Conservation (phyloP, 2,888 invertebrate genomes). For the Ceriagrion tenellum region DNA sequence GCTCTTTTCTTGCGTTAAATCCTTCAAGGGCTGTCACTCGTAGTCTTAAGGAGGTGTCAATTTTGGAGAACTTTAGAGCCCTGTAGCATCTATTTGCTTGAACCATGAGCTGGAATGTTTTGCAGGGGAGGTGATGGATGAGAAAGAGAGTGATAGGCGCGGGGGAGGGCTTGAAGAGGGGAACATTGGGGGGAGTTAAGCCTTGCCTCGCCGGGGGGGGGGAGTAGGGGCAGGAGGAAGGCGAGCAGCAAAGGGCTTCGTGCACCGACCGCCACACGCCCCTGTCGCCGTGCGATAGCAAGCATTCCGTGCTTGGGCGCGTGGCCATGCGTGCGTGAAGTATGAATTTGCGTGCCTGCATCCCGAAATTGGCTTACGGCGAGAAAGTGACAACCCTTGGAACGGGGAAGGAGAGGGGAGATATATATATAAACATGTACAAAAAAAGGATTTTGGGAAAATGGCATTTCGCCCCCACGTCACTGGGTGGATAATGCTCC, state of each 20-base stretch:
- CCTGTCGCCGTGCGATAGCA: constrained; percentile 8
- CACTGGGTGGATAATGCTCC: neutral
- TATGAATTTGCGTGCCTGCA: neutral
- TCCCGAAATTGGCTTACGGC: constrained; percentile 20
- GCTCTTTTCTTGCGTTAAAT: too few species aligned
- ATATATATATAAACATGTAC: neutral
- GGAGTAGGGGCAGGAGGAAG: too few species aligned
- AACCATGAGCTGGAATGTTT: neutral
- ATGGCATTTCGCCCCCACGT: neutral
- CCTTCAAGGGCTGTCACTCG: too few species aligned
- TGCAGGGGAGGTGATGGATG: neutral
- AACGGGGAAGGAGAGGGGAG: neutral
- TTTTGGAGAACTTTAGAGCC: neutral
- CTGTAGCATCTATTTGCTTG: neutral
- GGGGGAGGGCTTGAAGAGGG: too few species aligned
- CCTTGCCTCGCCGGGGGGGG: neutral
- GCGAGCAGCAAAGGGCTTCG: neutral
- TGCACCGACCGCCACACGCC: neutral
- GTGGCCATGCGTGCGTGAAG: constrained; percentile 18
- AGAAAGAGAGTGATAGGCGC: neutral
- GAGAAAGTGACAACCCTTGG: neutral
- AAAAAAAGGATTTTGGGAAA: neutral
- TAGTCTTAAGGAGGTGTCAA: neutral
- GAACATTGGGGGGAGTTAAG: neutral
- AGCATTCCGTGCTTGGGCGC: neutral